Evolutionary conservation across 1,140 invertebrate species (phyloP), one percentile per base, ranked within the genome.

Genomic region (Maniola jurtina): DNA sequence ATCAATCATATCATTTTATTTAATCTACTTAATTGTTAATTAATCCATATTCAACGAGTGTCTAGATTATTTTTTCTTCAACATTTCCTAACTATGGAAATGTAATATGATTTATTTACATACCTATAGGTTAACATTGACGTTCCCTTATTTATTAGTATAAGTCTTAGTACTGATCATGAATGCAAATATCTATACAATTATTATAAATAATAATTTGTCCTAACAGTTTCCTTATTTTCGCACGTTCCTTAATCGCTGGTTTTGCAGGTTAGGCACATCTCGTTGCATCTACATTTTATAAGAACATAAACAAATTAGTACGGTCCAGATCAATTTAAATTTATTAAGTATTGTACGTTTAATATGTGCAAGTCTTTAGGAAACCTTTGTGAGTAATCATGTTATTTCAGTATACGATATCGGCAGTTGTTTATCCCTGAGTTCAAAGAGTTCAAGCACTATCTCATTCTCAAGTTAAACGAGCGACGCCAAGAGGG

Each of bases 401-500:
- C 11, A 14, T 50, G 48, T 50, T 50, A 50, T 50, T 50, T 50
- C 48, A 50, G 45, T 58, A n/a, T 15, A 48, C 47, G 38, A 52
- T 50, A 59, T 65, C 64, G n/a, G 13, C 50, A 8, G 48, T 57
- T 66, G 52, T 66, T 71, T 68, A 66, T 56, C 65, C 62, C 56
- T 54, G 55, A 66, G 65, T 61, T 66, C 59, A 65, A 58, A 64
- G 61, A 42, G 68, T 68, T 73, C 68, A 66, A 57, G 57, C 45
- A 59, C 52, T 71, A 68, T 71, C 63, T 38, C 9, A 64, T 66
- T 71, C 63, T 38, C 9, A 64, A 66, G 45, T 58, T 11, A 55
- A 73, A 62, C 59, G 25, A 25, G n/a, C 25, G 59, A 48, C 61
- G 56, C 47, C 56, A 61, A 63, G 10, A 68, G 55, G 50, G 66